Conservation (phyloP, 2,888 invertebrate species). For the Ennomos erosarius region DNA sequence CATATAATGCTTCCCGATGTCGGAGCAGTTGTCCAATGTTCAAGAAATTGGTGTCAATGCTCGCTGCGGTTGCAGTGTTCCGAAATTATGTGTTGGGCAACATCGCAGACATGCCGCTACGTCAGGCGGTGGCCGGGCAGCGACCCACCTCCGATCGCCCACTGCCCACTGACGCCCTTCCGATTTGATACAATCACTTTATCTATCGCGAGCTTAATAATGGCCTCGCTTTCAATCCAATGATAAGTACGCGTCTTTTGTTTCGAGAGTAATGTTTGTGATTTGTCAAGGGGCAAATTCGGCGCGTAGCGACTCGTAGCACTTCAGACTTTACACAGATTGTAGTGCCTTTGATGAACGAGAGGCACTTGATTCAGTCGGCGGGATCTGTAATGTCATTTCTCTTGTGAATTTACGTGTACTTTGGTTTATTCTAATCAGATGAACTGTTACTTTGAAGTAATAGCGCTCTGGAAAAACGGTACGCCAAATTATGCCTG, state of each 20-base stretch:
- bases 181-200: slow-evolving; percentile 66
- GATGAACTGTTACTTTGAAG: slow-evolving; percentile 71
- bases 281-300: slow-evolving; percentile 29
- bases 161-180: slow-evolving; percentile 64
- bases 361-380: slow-evolving; percentile 30
- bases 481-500: slow-evolving; percentile 81
- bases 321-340: slow-evolving; percentile 43
- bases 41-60: slow-evolving; percentile 82
- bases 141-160: slow-evolving; percentile 61
- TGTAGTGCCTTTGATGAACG: slow-evolving; percentile 47
- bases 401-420: slow-evolving; percentile 56
- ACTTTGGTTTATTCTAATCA: slow-evolving; percentile 66
- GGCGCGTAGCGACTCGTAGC: slow-evolving; percentile 59
- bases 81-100: slow-evolving; percentile 82
- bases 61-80: slow-evolving; percentile 83
- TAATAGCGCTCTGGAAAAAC: slow-evolving; percentile 68
- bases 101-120: slow-evolving; percentile 54
- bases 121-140: slow-evolving; percentile 47
- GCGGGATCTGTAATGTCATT: slow-evolving; percentile 50
- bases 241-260: slow-evolving; percentile 31
- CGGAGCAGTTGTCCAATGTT: slow-evolving; percentile 67
- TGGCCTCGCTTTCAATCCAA: slow-evolving; percentile 26
- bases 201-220: slow-evolving; percentile 46
- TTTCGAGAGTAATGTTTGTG: slow-evolving; percentile 32
- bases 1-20: slow-evolving; percentile 55